phyloP scores from a whole-genome alignment of 2,888 invertebrate genomes.

The Agonum fuliginosum region DNA sequence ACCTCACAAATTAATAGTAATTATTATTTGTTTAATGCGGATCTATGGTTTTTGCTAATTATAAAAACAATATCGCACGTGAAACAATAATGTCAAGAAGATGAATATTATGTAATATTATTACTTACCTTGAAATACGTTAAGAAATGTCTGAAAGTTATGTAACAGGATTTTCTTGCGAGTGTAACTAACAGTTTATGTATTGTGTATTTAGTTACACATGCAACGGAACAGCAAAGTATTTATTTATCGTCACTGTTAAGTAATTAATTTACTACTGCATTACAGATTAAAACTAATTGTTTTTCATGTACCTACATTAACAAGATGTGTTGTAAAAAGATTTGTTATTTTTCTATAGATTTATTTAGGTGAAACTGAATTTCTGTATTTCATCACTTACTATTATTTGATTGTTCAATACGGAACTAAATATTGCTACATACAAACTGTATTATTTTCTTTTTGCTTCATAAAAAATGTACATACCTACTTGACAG shows the following conservation, averaged over 20 bases:
- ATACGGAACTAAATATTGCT: not conserved
- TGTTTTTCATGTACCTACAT: not conserved
- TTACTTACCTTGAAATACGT: slow-evolving; percentile 27
- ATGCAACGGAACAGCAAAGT: not conserved
- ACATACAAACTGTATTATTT: not conserved
- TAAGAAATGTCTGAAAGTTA: not conserved
- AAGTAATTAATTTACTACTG: not conserved
- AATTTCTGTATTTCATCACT: not conserved
- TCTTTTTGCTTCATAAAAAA: not conserved
- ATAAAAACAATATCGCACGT: slow-evolving; percentile 19
- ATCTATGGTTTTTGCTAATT: slow-evolving; percentile 15
- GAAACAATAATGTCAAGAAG: slow-evolving; percentile 31
- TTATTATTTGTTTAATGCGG: slow-evolving; percentile 7
- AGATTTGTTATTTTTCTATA: too few species aligned
- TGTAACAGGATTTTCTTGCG: not conserved
- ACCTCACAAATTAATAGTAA: not conserved
- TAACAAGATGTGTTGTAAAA: not conserved
- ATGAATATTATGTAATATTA: slow-evolving; percentile 10
- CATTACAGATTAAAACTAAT: not conserved
- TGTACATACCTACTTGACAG: not conserved
- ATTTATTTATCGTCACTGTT: not conserved
- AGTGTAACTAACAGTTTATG: not conserved
- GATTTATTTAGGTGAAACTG: not conserved
- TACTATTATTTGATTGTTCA: not conserved
- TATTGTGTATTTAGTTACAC: not conserved